A percentile compares a stretch with the other conserved stretches of the same genome.
Conservation (phyloP, 2,797 vertebrate species). For the Crocodylus rhombifer region DNA sequence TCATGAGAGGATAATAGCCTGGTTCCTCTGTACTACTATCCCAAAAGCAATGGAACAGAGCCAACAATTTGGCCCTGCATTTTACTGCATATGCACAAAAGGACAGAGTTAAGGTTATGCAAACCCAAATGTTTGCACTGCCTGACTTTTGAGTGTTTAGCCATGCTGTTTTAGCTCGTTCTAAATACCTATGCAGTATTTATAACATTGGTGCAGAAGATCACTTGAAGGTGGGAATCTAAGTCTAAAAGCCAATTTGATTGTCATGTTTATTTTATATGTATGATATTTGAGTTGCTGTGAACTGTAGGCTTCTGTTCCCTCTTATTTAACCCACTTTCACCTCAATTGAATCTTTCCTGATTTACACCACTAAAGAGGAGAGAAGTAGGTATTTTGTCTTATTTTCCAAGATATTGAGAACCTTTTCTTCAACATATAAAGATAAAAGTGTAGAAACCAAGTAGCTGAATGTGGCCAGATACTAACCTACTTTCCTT, state of each 20-base stretch:
- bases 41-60: not conserved
- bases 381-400: not conserved
- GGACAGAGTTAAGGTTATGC: not conserved
- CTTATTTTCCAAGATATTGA: not conserved
- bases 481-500: accelerated
- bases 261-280: not conserved
- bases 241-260: not conserved
- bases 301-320: not conserved
- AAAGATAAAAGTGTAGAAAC: not conserved
- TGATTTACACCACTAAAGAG: not conserved
- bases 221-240: not conserved
- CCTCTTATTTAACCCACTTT: not conserved
- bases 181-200: not conserved
- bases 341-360: not conserved
- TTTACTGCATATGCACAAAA: not conserved
- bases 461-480: not conserved
- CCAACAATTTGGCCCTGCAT: not conserved
- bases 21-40: not conserved
- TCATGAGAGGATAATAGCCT: not conserved
- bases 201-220: not conserved
- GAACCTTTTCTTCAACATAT: not conserved
- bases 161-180: not conserved
- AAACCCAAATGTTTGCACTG: not conserved
- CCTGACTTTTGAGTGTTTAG: not conserved
- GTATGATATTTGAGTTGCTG: not conserved